Evolutionary conservation across 2,888 invertebrate genomes (phyloP).

Genomic region (Rhingia campestris): DNA sequence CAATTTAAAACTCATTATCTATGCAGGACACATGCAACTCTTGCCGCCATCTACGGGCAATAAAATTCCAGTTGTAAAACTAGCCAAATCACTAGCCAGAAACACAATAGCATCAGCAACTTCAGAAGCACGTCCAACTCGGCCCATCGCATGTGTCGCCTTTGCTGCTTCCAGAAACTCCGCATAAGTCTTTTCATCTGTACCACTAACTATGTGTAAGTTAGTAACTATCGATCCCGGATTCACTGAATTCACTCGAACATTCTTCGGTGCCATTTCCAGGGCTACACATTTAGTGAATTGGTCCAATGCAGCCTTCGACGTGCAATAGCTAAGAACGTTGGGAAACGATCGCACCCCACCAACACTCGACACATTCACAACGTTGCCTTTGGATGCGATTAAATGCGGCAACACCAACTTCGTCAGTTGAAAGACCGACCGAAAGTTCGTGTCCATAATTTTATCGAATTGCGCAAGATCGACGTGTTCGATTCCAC

Average conservation of each 20-base stretch:
- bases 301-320: constrained; percentile 96
- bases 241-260: constrained; percentile 94
- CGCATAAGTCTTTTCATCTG: constrained; percentile 89
- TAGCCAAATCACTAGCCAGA: constrained; percentile 89
- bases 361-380: constrained; percentile 96
- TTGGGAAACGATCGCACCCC: constrained; percentile 93
- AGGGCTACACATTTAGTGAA: constrained; percentile 94
- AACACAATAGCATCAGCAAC: constrained; percentile 94
- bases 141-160: constrained; percentile 93
- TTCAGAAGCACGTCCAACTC: constrained; percentile 91
- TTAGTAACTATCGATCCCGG: constrained; percentile 95
- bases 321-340: constrained; percentile 94
- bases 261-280: constrained; percentile 89
- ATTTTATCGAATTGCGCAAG: constrained; percentile 92
- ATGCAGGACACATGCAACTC: constrained; percentile 87
- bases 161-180: constrained; percentile 90
- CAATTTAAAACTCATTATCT: constrained; percentile 57
- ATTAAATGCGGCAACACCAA: constrained; percentile 91
- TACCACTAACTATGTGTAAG: constrained; percentile 89
- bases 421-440: constrained; percentile 90
- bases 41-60: constrained; percentile 88
- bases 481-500: constrained; percentile 90
- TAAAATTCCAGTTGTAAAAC: constrained; percentile 89
- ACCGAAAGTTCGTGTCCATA: constrained; percentile 93
- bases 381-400: constrained; percentile 90